Base-by-base conservation (phyloP, 2,888 invertebrate genomes). In the Lobophora halterata region DNA sequence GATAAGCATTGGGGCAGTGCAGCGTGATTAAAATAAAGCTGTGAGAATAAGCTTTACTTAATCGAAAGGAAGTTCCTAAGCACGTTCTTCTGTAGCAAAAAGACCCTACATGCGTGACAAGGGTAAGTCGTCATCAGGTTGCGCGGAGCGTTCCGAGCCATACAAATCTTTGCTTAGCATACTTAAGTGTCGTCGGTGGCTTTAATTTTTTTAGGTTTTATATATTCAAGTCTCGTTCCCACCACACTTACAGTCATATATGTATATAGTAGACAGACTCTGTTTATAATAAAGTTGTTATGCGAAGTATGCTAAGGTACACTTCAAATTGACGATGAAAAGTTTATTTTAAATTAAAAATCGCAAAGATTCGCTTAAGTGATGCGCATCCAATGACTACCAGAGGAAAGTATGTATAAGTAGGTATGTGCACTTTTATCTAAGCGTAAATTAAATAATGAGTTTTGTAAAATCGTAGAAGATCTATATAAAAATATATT, bases 351-450 rank as follows among this genome's bases (percentile, higher is more conserved):
- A 21, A 46, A 16, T 61, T 65, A 7, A 28, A 21, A 32, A 2
- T 23, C 11, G 16, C 38, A n/a, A n/a, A n/a, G n/a, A n/a, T n/a
- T n/a, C 14, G 49, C 54, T 67, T 77, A 54, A 25, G 70, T 52
- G 55, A 48, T 71, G 45, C 31, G 12, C 13, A 14, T 37, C 34
- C 9, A 9, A 10, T 27, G 20, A 19, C 36, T 49, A 51, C 36
- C n/a, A n/a, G n/a, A 43, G 60, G 65, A 68, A 70, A 75, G 75
- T 77, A 79, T n/a, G 79, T 81, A 82, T 82, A 78, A 78, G 82
- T 82, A 80, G 79, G 71, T 79, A 82, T 79, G 77, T 80, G 69
- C 62, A 58, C 73, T 75, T 80, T 80, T 81, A 81, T 80, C 80
- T 79, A 75, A 80, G 78, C 71, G 20, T 20, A 5, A 21, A 2